Base-by-base conservation (phyloP, 2,113 vertebrate species). In the Merops nubicus region DNA sequence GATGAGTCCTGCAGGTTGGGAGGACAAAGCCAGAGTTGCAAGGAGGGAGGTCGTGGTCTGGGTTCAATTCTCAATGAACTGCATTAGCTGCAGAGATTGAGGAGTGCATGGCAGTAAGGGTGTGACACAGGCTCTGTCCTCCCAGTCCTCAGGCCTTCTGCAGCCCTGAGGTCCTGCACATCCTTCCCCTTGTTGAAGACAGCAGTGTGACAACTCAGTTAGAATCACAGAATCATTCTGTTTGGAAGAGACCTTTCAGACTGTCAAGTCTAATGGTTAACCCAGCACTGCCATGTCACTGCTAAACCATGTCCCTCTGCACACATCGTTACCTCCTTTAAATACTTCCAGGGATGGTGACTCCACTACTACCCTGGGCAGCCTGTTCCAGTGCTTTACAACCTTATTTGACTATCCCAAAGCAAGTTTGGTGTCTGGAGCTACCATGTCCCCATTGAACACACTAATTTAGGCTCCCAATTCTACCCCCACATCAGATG, bases 1-100 rank as follows among this genome's bases (percentile, higher is more conserved):
- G 17, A 21, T 0, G 5, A 50, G 8, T 40, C 14, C 7, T 59
- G 34, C 38, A 81, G 15, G 5, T 1, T 69, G 16, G 16, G 21
- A 85, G 26, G 9, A 8, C 18, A 83, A 51, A 91, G 25, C 20
- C 33, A 23, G 40, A 73, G 29, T 38, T 74, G 23, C 29, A 45
- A 45, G 68, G 26, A 78, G 23, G 8, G 36, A 70, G 5, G 18
- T 21, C 0, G 0, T 31, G 38, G 28, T 50, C 51, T 62, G 50
- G 38, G 11, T 29, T 87, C 29, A 64, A 15, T 57, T 77, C 50
- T 67, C 31, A 62, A 9, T 2, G 3, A 89, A 20, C 7, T 69
- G 43, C 26, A 43, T 63, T 25, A 70, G 11, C 42, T 93, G 59
- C 54, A 63, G 50, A 65, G 54, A 45, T 5, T 51, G 68, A 78